These are phyloP conservation scores for Stomatorhinus ivindoensis DNA, from an alignment of 2,113 vertebrate species.

Conservation along the genomic window DNA sequence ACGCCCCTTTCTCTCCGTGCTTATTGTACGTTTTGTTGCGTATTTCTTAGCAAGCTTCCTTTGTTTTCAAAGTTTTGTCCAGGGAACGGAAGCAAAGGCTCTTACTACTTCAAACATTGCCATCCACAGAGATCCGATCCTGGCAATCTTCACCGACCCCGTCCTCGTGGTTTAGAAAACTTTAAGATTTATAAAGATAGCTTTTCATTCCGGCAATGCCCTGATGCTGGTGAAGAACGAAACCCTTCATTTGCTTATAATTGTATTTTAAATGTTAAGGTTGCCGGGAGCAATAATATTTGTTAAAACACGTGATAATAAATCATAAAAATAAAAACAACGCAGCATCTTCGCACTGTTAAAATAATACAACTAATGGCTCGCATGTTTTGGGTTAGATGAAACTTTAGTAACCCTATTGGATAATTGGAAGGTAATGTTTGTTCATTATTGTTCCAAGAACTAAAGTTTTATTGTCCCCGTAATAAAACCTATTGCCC, in stretches of 20 bases:
- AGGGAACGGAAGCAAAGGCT: not conserved
- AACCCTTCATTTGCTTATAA: not conserved
- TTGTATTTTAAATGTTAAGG: not conserved
- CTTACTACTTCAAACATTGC: not conserved
- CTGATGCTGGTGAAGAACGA: not conserved
- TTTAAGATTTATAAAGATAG: not conserved
- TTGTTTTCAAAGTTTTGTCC: not conserved
- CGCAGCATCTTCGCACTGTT: not conserved
- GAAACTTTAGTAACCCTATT: not conserved
- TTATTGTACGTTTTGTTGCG: conserved; percentile 3
- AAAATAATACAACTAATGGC: not conserved
- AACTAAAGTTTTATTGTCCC: not conserved
- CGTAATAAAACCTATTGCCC: not conserved
- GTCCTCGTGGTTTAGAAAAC: not conserved
- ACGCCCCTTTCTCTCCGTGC: not conserved
- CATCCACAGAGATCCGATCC: not conserved
- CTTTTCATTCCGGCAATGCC: not conserved
- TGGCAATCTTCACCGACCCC: not conserved
- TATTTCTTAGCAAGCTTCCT: not conserved
- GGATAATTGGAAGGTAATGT: not conserved
- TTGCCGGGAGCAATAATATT: not conserved
- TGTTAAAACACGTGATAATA: not conserved
- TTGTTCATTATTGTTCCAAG: not conserved
- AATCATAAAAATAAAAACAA: not conserved
- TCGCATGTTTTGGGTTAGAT: not conserved